These are phyloP conservation scores for Listrodromus nycthemerus DNA, from an alignment of 2,888 invertebrate species.

Conservation along the genomic window DNA sequence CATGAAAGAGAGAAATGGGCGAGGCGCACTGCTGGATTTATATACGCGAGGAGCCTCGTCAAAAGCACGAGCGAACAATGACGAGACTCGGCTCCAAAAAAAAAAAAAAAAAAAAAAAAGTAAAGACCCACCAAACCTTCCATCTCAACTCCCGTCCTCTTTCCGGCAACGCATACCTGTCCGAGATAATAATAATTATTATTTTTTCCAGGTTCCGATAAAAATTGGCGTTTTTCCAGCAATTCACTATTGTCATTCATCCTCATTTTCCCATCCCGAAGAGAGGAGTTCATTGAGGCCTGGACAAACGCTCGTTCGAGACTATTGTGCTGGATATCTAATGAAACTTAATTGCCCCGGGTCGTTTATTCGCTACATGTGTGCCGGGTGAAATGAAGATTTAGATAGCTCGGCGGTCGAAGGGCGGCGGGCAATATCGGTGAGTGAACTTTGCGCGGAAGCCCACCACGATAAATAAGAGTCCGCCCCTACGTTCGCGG, in stretches of 20 bases:
- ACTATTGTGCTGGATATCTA: background rate
- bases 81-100: slow-evolving; percentile 40
- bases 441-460: slow-evolving; percentile 18
- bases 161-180: background rate
- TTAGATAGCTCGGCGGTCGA: slow-evolving; percentile 1
- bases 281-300: background rate
- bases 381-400: slow-evolving; percentile 16
- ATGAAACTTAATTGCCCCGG: slow-evolving; percentile 21
- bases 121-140: slow-evolving; percentile 26
- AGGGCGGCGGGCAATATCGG: slow-evolving; percentile 23
- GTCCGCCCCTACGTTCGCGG: slow-evolving; percentile 27
- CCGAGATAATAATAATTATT: background rate
- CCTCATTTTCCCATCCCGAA: background rate
- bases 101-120: slow-evolving; percentile 36
- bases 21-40: slow-evolving; percentile 57
- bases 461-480: slow-evolving; percentile 52
- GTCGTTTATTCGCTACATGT: background rate
- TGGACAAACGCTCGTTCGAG: background rate
- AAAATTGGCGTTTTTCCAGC: slow-evolving; percentile 33
- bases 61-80: slow-evolving; percentile 63
- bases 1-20: slow-evolving; percentile 59
- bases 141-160: slow-evolving; percentile 10
- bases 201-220: background rate
- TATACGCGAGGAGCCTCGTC: slow-evolving; percentile 54
- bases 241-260: background rate